phyloP scores from a whole-genome alignment of 2,888 invertebrate species.

The Spisula subtruncata region DNA sequence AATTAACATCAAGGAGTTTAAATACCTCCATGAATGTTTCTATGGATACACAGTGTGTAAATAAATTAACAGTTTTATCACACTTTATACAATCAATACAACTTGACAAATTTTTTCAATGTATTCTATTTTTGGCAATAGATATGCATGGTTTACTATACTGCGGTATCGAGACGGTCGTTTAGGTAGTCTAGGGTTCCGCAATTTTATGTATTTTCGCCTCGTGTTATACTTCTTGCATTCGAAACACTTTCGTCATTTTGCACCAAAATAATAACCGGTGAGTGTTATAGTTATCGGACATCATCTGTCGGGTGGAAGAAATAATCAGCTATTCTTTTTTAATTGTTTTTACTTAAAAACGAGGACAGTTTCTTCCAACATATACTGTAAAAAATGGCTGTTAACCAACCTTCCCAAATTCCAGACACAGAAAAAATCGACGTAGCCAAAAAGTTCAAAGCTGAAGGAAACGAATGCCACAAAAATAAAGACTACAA shows the following conservation, averaged over 20 bases:
- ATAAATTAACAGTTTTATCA: no score
- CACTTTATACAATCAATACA: no score
- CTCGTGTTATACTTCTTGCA: no score
- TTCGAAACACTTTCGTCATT: no score
- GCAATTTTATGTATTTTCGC: neutral
- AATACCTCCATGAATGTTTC: no score
- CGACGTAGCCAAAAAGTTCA: slow-evolving; percentile 79
- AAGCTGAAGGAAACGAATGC: slow-evolving; percentile 83
- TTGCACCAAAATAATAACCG: neutral
- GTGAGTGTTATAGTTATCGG: neutral
- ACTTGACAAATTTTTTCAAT: no score
- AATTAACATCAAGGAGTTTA: no score
- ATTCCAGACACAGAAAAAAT: slow-evolving; percentile 67
- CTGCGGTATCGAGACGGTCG: no score
- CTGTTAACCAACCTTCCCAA: slow-evolving; percentile 35
- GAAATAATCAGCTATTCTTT: neutral
- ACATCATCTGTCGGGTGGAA: neutral
- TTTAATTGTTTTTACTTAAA: neutral
- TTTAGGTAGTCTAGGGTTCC: neutral
- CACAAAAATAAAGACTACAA: slow-evolving; percentile 81
- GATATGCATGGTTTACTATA: no score
- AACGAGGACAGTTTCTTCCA: neutral
- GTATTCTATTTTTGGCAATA: no score
- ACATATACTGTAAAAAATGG: slow-evolving; percentile 41
- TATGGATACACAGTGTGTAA: no score